These are phyloP conservation scores for Brachylomia viminalis DNA, from an alignment of 2,888 invertebrate genomes.

Conservation along the genomic window DNA sequence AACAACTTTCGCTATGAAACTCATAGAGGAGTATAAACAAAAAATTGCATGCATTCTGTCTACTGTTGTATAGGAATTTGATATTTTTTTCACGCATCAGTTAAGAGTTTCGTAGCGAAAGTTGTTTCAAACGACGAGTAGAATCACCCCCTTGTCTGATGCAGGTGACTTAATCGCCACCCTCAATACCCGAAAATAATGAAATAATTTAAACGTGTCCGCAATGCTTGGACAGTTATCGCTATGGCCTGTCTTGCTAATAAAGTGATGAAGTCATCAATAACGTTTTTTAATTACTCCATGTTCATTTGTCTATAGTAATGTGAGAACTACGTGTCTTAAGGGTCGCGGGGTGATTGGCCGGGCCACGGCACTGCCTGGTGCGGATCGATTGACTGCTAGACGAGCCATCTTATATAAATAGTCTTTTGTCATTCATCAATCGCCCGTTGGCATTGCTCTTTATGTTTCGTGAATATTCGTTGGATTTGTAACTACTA, in stretches of 20 bases:
- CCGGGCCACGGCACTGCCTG: conserved; percentile 82
- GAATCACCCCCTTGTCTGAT: too few relatives aligned
- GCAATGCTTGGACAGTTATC: neutral
- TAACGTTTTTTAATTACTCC: conserved; percentile 25
- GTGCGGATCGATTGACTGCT: conserved; percentile 83
- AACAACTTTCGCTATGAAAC: too few relatives aligned
- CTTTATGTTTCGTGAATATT: conserved; percentile 63
- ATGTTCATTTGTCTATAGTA: conserved; percentile 32
- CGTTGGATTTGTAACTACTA: conserved; percentile 37
- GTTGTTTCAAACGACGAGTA: too few relatives aligned
- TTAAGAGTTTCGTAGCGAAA: too few relatives aligned
- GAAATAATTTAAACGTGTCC: too few relatives aligned
- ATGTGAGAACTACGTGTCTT: conserved; percentile 71
- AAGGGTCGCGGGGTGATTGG: conserved; percentile 83
- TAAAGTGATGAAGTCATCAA: conserved; percentile 19
- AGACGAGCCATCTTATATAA: conserved; percentile 74
- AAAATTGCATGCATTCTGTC: too few relatives aligned
- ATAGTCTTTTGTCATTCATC: conserved; percentile 80
- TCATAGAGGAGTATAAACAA: too few relatives aligned
- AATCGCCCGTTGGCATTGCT: conserved; percentile 66
- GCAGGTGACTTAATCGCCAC: too few relatives aligned
- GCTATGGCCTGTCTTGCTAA: neutral
- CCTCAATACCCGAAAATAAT: neutral
- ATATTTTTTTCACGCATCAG: too few relatives aligned
- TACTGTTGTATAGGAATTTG: too few relatives aligned